Base-by-base conservation (phyloP, 2,888 invertebrate genomes). In the Heteromurus nitidus region DNA sequence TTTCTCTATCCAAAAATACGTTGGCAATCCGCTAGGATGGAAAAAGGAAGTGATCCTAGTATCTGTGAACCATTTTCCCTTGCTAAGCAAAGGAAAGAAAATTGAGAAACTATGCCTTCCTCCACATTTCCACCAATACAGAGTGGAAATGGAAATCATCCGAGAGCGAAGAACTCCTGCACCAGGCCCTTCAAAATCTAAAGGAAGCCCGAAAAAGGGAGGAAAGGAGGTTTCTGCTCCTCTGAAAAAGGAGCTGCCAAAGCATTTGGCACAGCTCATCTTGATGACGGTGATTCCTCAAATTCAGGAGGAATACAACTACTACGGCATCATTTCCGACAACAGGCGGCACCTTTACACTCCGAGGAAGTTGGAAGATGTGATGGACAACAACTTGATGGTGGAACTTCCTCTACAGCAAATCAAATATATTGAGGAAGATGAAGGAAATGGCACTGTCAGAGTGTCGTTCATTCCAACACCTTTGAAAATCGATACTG, bases 271-370 rank as follows among this genome's bases (percentile, higher is more conserved):
- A 0, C 68, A 77, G 3, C 13, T 62, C 0, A 74, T 82, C 11
- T 31, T 82, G 24, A 22, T 28, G 5, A 65, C 24, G 7, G 36
- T 82, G 1, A 62, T 79, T 13, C 62, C 67, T 53, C 31, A 55
- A 22, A 13, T 82, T 2, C 16, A 44, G 0, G 2, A 2, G 13
- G 22, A 47, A 2, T 47, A 47, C 18, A 18, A 22, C 9, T 16
- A 20, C 22, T 36, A 65, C n/a, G 77, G 55, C 0, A 62, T 79
- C 20, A 75, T 60, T 1, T 55, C 79, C 0, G 82, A 82, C 44
- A 44, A 67, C 1, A 68, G 42, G 9, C 22, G 24, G 42, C 70
- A 79, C n/a, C 18, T 82, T 16, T 82, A 82, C 53, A 50, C 82
- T 7, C 68, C 73, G 2, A 50, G 24, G n/a, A 18, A 16, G 24